Evolutionary conservation across 1,140 invertebrate species (phyloP), one percentile per base, ranked within the genome.

Genomic region (Habropoda laboriosa): DNA sequence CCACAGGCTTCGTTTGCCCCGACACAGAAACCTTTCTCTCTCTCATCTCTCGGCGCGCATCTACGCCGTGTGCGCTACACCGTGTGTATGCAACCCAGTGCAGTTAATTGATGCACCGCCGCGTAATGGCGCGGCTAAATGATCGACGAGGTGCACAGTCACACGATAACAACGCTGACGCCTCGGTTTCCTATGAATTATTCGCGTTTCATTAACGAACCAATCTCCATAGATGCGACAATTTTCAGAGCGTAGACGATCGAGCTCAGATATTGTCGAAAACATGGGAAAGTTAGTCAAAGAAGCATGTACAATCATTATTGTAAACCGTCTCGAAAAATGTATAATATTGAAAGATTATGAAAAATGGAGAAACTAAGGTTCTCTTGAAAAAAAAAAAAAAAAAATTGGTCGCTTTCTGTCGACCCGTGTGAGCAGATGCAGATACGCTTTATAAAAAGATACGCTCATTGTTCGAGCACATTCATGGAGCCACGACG

Each of bases 71-170:
- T n/a, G n/a, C 7, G 12, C 7, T 32, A n/a, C 38, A 21, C 40
- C 55, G 49, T 30, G n/a, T 53, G 45, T 51, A 47, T 32, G 24
- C 49, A 24, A 40, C 30, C 74, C 16, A 30, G 38, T 60, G 49
- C 57, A n/a, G 53, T 84, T 85, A 84, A 85, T 84, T 77, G 83
- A 85, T 77, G 82, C 78, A 80, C 66, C 64, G 42, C 60, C 76
- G 77, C 49, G 57, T 83, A 84, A 83, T 84, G 76, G 68, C 75
- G 68, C 68, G 75, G 68, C 53, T 79, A 83, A 84, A 80, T 80
- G 81, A 83, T 84, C 76, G 82, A 84, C 82, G 68, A 80, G 81
- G 45, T 75, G 81, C 63, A 71, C 55, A 42, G 61, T 82, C 74
- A 21, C 66, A 27, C 68, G 82, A 63, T 82, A 74, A 75, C 60